phyloP scores from a whole-genome alignment of 2,888 invertebrate species.

The Dolomedes plantarius region DNA sequence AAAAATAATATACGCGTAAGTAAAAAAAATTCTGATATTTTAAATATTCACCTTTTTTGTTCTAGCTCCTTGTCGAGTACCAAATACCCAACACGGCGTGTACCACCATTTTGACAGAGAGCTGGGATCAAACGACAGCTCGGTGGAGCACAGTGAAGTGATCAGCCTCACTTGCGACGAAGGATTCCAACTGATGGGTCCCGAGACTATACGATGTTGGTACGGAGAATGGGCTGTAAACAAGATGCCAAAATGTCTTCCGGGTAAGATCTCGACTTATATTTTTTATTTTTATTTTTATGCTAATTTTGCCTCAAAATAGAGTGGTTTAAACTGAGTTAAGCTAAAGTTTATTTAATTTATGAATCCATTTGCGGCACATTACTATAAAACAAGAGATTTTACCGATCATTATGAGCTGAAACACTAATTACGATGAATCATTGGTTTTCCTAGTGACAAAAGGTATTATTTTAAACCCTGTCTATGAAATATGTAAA shows the following conservation, averaged over 20 bases:
- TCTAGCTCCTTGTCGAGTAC: slow-evolving; percentile 78
- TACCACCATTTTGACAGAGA: slow-evolving; percentile 75
- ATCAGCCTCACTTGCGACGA: slow-evolving; percentile 86
- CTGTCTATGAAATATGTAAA: no score
- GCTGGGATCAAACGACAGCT: slow-evolving; percentile 79
- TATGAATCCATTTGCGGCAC: no score
- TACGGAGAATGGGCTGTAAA: slow-evolving; percentile 89
- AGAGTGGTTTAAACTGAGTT: no score
- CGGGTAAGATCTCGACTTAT: slow-evolving; percentile 80
- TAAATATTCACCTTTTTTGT: not conserved
- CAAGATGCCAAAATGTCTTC: slow-evolving; percentile 85
- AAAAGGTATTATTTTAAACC: no score
- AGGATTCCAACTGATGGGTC: slow-evolving; percentile 82
- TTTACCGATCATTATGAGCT: no score
- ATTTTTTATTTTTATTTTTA: not conserved
- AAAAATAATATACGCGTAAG: no score
- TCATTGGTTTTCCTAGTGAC: no score
- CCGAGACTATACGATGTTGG: slow-evolving; percentile 85
- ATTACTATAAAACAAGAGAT: no score
- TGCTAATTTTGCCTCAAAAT: not conserved
- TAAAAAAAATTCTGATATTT: no score
- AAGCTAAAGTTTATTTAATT: no score
- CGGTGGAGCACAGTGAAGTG: slow-evolving; percentile 83
- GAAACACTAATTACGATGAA: no score
- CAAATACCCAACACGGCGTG: slow-evolving; percentile 81